Evolutionary conservation across 2,113 vertebrate species (phyloP), one percentile per base, ranked within the genome.

Genomic region (Calypte anna): DNA sequence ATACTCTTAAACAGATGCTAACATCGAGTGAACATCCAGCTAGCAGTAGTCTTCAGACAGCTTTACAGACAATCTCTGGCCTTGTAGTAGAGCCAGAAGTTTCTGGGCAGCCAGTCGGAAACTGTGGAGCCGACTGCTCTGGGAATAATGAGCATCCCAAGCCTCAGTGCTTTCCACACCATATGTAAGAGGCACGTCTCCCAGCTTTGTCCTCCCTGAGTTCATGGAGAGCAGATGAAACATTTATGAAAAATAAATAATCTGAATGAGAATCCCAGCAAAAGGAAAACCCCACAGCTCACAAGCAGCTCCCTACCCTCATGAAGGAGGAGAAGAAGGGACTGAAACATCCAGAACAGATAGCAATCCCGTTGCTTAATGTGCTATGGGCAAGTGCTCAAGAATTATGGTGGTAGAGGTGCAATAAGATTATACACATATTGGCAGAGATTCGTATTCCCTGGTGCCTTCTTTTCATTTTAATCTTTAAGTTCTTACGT

Each of bases 21-120:
- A 66, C 3, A 22, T 80, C 67, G 91, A 90, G 89, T 36, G 48
- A 94, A 68, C 61, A 75, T 94, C 61, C 86, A 96, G 61, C 80
- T 92, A 96, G 91, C 92, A 96, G 96, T 95, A 94, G 95, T 96
- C 95, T 94, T 95, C 83, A 96, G 91, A 95, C 94, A 93, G 94
- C 76, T 75, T 90, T 83, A 81, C 69, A 86, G 96, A 96, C 89
- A 91, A 87, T 57, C 78, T 91, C 80, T 90, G 80, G 68, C 92
- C 92, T 93, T 93, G 77, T 84, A 88, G 90, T 91, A 88, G 54
- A 82, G 85, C 90, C 93, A 97, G 94, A 78, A 74, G 55, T 94
- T 96, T 96, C 76, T 97, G 91, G 88, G 85, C 93, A 95, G 93
- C 44, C 73, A 86, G 61, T 68, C 0, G 64, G 68, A 96, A 76